Percentiles rank a stretch among this genome's conserved stretches.
phyloP scores from a whole-genome alignment of 2,113 vertebrate genomes.

The Calyptomena viridis region DNA sequence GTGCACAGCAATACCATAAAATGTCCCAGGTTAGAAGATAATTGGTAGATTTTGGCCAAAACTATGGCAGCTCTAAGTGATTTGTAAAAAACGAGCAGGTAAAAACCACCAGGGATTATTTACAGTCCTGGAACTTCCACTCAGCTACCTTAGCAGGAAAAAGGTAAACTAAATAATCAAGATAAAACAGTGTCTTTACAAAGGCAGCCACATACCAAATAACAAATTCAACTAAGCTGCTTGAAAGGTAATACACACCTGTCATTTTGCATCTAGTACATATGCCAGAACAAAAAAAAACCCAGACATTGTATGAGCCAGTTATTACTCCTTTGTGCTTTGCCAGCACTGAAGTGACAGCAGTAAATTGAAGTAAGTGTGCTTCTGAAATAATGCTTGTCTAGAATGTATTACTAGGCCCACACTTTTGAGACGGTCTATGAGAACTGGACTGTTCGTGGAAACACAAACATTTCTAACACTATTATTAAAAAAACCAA shows the following conservation, averaged over 20 bases:
- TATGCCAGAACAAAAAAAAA: neutral
- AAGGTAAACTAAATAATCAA: neutral
- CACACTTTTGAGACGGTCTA: neutral
- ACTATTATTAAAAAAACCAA: neutral
- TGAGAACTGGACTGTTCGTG: neutral
- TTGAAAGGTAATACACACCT: neutral
- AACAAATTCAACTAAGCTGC: neutral
- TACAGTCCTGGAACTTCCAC: neutral
- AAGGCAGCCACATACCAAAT: neutral
- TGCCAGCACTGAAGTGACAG: neutral
- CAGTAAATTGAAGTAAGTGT: neutral
- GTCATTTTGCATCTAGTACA: neutral
- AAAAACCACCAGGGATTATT: neutral
- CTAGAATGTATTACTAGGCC: neutral
- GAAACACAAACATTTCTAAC: neutral
- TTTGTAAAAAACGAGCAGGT: neutral
- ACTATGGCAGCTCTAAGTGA: neutral
- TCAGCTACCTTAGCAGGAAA: neutral
- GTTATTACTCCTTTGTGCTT: neutral
- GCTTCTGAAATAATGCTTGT: neutral
- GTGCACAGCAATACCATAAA: neutral
- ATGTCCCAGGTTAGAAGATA: neutral
- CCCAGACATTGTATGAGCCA: neutral
- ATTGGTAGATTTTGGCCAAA: neutral
- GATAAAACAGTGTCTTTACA: neutral